Evolutionary conservation across 2,113 vertebrate genomes (phyloP).

Genomic region (Orthonyx spaldingii): DNA sequence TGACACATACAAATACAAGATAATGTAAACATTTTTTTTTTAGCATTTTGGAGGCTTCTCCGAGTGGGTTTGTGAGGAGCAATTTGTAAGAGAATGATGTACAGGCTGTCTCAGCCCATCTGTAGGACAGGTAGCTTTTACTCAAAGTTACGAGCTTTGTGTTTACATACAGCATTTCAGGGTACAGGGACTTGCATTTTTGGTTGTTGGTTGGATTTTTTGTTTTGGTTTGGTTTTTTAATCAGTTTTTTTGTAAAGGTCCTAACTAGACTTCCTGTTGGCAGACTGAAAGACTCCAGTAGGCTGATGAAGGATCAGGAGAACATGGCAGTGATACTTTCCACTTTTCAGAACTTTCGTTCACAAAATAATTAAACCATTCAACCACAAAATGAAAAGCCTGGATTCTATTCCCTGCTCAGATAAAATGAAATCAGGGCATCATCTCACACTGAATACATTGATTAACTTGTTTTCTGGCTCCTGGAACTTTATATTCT

Average conservation of each 20-base stretch:
- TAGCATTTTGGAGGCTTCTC: neutral
- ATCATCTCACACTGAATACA: neutral
- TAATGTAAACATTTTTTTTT: neutral
- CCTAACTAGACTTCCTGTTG: neutral
- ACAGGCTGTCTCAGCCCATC: neutral
- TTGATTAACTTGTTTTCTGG: neutral
- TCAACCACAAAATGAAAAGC: neutral
- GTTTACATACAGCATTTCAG: neutral
- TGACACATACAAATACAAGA: neutral
- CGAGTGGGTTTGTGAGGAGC: neutral
- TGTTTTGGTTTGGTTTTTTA: neutral
- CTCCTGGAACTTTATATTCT: neutral
- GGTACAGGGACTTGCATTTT: neutral
- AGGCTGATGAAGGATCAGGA: neutral
- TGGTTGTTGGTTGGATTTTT: neutral
- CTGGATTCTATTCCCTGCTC: neutral
- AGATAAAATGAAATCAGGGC: neutral
- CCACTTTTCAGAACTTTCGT: neutral
- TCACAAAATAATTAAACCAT: neutral
- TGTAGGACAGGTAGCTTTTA: neutral
- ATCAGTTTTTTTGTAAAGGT: neutral
- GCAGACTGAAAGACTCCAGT: neutral
- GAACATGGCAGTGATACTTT: neutral
- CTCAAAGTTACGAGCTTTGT: neutral
- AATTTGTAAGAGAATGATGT: fast-evolving